A percentile compares a stretch with the other conserved stretches of the same genome.
These are phyloP conservation scores for Pogona vitticeps DNA, from an alignment of 2,113 vertebrate genomes.

Conservation along the genomic window DNA sequence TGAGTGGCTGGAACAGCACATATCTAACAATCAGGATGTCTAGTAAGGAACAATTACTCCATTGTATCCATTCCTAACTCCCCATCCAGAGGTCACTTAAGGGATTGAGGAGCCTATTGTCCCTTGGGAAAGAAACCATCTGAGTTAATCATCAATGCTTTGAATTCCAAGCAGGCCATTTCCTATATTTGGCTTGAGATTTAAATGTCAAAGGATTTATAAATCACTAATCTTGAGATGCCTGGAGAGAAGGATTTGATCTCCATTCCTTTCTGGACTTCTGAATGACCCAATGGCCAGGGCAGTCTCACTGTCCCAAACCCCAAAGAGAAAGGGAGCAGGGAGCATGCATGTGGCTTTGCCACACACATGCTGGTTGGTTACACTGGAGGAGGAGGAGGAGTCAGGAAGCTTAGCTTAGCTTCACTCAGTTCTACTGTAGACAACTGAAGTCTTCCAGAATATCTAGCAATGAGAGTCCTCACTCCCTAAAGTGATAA, in stretches of 20 bases:
- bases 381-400: too few relatives aligned
- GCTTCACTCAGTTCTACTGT: too few relatives aligned
- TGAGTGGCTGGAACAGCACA: not conserved
- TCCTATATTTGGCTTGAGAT: conserved; percentile 18
- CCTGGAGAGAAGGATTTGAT: not conserved
- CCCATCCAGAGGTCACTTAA: not conserved
- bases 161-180: conserved; percentile 16
- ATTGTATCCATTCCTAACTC: not conserved
- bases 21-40: not conserved
- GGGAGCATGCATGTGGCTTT: too few relatives aligned
- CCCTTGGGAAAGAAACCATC: not conserved
- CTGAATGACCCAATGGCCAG: not conserved
- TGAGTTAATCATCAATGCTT: conserved; percentile 28
- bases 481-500: too few relatives aligned
- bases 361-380: too few relatives aligned
- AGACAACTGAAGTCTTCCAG: too few relatives aligned
- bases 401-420: too few relatives aligned
- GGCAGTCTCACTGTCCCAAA: too few relatives aligned
- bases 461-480: too few relatives aligned
- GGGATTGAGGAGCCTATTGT: conserved; percentile 17
- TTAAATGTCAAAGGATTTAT: conserved; percentile 18
- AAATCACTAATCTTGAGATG: not conserved
- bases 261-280: not conserved
- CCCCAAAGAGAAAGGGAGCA: too few relatives aligned
- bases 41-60: not conserved